Evolutionary conservation across 2,113 vertebrate species (phyloP), one percentile per base, ranked within the genome.

Genomic region (Canis aureus): DNA sequence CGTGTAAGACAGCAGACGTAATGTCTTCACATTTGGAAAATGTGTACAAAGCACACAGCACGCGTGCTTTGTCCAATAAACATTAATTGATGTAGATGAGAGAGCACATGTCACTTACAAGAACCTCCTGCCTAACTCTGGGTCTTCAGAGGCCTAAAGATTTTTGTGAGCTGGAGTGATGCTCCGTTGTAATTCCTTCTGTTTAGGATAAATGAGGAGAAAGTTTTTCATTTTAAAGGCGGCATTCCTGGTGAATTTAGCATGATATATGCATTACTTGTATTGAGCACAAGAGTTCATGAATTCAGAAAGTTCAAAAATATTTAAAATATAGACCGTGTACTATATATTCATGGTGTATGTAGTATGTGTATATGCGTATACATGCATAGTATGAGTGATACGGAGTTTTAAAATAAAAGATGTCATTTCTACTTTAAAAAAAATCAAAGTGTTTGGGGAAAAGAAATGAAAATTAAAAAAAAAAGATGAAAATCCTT

Each of bases 81-180:
- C 93, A 78, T 51, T 95, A 97, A 85, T 69, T 92, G 93, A 55
- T 83, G 25, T 95, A 74, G 89, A 95, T 86, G 38, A 95, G 66
- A 60, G 38, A 74, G 64, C 32, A 82, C 81, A 89, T 89, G n/a
- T 62, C 55, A 49, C 85, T 85, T 91, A 76, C 16, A n/a, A 94
- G 35, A 93, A 71, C 66, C 85, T 87, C 78, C 91, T 95, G 71
- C 59, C 84, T 92, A 15, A 81, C 49, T 94, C 73, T 1, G 35
- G 64, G 90, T 79, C 86, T 95, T 80, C n/a, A 69, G 92, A 96
- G 83, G 60, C 60, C 57, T 85, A 23, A 66, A 69, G 80, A 95
- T 17, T 87, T 90, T 71, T 91, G 16, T 71, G 60, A 95, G 60
- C 55, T 89, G 73, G 81, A 91, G 73, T 82, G 76, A 74, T 89